A percentile compares a stretch with the other conserved stretches of the same genome.
phyloP scores from a whole-genome alignment of 2,797 vertebrate genomes.

The Eremophila alpestris region DNA sequence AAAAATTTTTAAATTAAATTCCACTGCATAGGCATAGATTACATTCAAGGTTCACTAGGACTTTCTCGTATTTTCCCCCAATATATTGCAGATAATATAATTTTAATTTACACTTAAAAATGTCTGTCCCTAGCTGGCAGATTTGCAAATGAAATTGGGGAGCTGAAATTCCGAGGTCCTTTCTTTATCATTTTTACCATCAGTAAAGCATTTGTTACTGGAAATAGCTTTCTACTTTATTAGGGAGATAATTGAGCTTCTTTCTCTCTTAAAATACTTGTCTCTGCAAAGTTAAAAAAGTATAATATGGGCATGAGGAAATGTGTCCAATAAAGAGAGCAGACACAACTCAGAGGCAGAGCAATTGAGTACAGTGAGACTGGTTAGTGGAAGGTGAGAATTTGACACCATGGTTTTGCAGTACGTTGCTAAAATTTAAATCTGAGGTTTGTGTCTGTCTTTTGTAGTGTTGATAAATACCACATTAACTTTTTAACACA shows the following conservation, averaged over 20 bases:
- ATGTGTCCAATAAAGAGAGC: neutral
- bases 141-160: neutral
- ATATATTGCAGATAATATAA: neutral
- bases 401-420: neutral
- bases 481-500: neutral
- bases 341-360: neutral
- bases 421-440: neutral
- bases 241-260: neutral
- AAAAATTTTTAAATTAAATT: neutral
- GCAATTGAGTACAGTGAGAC: neutral
- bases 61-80: neutral
- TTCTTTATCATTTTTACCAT: neutral
- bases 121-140: neutral
- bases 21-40: neutral
- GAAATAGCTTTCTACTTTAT: neutral
- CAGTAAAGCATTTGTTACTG: neutral
- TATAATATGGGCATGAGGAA: neutral
- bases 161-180: neutral
- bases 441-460: neutral
- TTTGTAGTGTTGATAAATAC: neutral
- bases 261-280: neutral
- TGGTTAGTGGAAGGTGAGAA: neutral
- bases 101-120: neutral
- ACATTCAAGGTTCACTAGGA: neutral
- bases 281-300: neutral